Evolutionary conservation across 1,140 invertebrate genomes (phyloP).

Genomic region (Solenopsis invicta): DNA sequence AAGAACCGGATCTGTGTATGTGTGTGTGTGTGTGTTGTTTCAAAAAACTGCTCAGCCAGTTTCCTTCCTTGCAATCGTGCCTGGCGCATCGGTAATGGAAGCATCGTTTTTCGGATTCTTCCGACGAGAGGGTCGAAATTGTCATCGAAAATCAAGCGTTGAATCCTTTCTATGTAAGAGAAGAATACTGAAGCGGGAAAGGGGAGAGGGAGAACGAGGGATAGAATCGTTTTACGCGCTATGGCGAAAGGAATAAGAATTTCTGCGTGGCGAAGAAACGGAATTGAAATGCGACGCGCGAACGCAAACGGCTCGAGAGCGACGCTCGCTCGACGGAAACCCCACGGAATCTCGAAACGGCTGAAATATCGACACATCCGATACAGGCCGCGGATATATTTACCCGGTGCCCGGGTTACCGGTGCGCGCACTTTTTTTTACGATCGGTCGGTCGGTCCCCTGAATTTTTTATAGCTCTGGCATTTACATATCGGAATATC

Average conservation of each 20-base stretch:
- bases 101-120: neutral
- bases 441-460: constrained; percentile 51
- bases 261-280: constrained; percentile 48
- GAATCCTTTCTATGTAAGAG: neutral
- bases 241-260: constrained; percentile 68
- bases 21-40: neutral
- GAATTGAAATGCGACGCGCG: constrained; percentile 71
- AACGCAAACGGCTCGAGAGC: constrained; percentile 65
- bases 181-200: neutral
- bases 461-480: constrained; percentile 73
- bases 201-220: neutral
- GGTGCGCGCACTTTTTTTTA: constrained; percentile 63
- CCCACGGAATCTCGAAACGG: constrained; percentile 63
- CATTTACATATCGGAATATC: constrained; percentile 71
- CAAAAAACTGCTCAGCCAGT: constrained; percentile 19
- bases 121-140: constrained; percentile 45
- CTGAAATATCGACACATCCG: constrained; percentile 75
- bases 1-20: neutral
- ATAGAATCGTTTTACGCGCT: constrained; percentile 21
- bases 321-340: constrained; percentile 52
- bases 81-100: neutral
- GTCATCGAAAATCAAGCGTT: constrained; percentile 62
- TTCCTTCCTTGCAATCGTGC: neutral
- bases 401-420: constrained; percentile 43
- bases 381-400: constrained; percentile 69